Percentiles rank a stretch among this genome's conserved stretches.
These are phyloP conservation scores for Stenoptilia bipunctidactyla DNA, from an alignment of 2,888 invertebrate species.

Conservation along the genomic window DNA sequence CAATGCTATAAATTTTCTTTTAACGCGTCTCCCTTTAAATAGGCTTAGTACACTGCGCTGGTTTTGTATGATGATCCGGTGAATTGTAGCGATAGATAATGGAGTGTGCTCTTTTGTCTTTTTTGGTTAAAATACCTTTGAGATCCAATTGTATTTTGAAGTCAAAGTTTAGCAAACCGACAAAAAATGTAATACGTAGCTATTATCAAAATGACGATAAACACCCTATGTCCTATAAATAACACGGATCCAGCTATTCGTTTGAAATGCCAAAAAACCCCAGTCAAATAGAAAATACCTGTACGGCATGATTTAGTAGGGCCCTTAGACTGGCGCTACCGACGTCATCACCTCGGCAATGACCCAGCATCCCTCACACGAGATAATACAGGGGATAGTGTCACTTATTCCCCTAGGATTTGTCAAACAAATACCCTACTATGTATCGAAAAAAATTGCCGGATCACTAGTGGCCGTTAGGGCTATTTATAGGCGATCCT, in stretches of 20 bases:
- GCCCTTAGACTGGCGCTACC: conserved; percentile 51
- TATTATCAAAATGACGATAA: not conserved
- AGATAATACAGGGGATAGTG: conserved; percentile 61
- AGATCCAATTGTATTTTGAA: no score
- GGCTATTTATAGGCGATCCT: conserved; percentile 67
- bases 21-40: conserved; percentile 54
- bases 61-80: conserved; percentile 54
- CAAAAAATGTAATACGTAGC: no score
- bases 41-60: conserved; percentile 59
- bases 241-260: conserved; percentile 39
- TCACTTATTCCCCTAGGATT: conserved; percentile 61
- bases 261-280: conserved; percentile 28
- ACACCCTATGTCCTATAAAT: conserved; percentile 26
- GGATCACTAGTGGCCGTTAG: conserved; percentile 61
- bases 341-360: conserved; percentile 64
- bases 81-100: conserved; percentile 32
- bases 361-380: conserved; percentile 64
- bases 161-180: no score
- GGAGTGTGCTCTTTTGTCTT: conserved; percentile 18
- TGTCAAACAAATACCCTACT: conserved; percentile 67
- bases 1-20: conserved; percentile 71
- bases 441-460: conserved; percentile 67
- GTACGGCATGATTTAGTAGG: conserved; percentile 56
- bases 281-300: conserved; percentile 48
- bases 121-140: no score